phyloP scores from a whole-genome alignment of 2,888 invertebrate species.

The Ectobius pallidus region DNA sequence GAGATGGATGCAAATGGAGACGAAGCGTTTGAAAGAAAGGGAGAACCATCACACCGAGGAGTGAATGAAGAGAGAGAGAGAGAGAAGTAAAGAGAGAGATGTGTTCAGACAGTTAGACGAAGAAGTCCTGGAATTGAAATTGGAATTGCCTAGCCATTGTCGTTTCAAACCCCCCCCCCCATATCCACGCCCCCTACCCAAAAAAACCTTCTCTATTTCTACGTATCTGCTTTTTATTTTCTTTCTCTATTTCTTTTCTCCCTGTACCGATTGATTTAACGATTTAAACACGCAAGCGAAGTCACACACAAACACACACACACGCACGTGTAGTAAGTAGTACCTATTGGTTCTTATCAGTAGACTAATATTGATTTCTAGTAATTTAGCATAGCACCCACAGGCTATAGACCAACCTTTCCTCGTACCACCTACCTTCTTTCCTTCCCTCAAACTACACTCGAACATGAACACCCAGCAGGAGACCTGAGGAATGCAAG shows the following conservation, averaged over 20 bases:
- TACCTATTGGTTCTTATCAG: slow-evolving; percentile 28
- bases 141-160: slow-evolving; percentile 44
- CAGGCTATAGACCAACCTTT: too few species aligned
- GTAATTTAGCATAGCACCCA: slow-evolving; percentile 24
- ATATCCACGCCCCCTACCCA: slow-evolving; percentile 16
- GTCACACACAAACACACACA: background rate
- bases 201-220: slow-evolving; percentile 26
- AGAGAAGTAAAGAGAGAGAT: slow-evolving; percentile 30
- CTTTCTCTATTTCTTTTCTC: background rate
- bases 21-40: slow-evolving; percentile 19
- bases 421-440: too few species aligned
- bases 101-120: slow-evolving; percentile 19
- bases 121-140: slow-evolving; percentile 40
- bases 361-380: slow-evolving; percentile 33
- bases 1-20: slow-evolving; percentile 28
- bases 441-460: too few species aligned
- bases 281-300: slow-evolving; percentile 22
- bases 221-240: slow-evolving; percentile 21
- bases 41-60: slow-evolving; percentile 29
- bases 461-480: too few species aligned
- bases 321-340: background rate
- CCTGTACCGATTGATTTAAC: slow-evolving; percentile 25
- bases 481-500: too few species aligned
- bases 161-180: slow-evolving; percentile 22
- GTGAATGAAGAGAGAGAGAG: slow-evolving; percentile 28